These are phyloP conservation scores for Cyprinus carpio DNA, from an alignment of 2,113 vertebrate species.

Conservation along the genomic window DNA sequence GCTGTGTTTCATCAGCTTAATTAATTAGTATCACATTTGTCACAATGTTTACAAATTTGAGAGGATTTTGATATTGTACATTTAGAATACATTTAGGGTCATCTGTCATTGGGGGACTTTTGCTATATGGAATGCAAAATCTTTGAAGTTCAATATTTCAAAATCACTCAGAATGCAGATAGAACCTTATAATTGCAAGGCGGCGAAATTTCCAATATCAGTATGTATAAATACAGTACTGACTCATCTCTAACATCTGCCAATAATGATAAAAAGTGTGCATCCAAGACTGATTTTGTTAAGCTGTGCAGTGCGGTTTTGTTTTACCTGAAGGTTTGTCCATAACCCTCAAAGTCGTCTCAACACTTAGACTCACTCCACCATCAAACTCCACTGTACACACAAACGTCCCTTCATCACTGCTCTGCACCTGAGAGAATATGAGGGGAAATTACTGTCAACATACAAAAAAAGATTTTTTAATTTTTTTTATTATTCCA, in stretches of 20 bases:
- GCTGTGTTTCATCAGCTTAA: not conserved
- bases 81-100: no score
- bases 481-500: not conserved
- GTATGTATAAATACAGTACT: no score
- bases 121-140: no score
- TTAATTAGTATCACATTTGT: not conserved
- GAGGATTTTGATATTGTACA: no score
- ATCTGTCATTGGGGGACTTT: no score
- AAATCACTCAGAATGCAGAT: no score
- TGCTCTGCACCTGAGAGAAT: not conserved
- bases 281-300: not conserved
- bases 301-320: not conserved
- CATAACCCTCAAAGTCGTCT: not conserved
- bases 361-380: not conserved
- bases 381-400: slow-evolving; percentile 30
- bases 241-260: not conserved
- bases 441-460: not conserved
- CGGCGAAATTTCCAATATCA: no score
- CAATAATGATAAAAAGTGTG: not conserved
- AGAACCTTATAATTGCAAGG: no score
- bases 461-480: not conserved
- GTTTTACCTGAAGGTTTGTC: not conserved
- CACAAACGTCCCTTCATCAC: not conserved
- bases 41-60: no score
- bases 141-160: no score